Evolutionary conservation across 2,888 invertebrate genomes (phyloP).

Genomic region (Ichneumoninae sp.): DNA sequence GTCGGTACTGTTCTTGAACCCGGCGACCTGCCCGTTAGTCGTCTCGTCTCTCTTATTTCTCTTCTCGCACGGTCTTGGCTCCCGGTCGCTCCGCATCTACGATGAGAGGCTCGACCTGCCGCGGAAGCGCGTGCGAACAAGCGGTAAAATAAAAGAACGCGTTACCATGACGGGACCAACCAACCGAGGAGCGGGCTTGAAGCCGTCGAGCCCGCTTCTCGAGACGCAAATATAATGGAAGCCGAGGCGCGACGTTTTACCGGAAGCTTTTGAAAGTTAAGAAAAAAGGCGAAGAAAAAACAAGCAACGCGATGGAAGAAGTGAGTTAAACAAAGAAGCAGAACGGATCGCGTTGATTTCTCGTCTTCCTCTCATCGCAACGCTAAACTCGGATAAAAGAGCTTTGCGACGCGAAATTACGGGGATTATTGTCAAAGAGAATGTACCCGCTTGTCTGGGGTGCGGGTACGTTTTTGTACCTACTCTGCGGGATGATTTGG

Average conservation of each 20-base stretch:
- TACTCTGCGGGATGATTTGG: neutral
- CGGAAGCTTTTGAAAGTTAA: constrained; percentile 63
- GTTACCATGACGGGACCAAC: constrained; percentile 54
- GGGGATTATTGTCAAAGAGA: constrained; percentile 65
- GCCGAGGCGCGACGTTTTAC: constrained; percentile 61
- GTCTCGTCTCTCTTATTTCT: constrained; percentile 21
- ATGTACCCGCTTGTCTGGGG: constrained; percentile 53
- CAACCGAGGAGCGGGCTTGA: constrained; percentile 53
- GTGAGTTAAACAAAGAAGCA: constrained; percentile 48
- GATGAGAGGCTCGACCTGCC: constrained; percentile 26
- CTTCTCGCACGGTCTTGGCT: constrained; percentile 6
- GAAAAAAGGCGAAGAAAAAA: constrained; percentile 18
- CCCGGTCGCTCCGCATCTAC: constrained; percentile 37
- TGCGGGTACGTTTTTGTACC: constrained; percentile 1
- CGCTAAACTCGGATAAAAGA: constrained; percentile 62
- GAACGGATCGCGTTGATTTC: constrained; percentile 59
- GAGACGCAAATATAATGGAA: constrained; percentile 73
- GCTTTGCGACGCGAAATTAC: constrained; percentile 59
- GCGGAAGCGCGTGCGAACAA: constrained; percentile 46
- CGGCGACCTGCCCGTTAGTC: constrained; percentile 64
- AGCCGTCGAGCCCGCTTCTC: constrained; percentile 59
- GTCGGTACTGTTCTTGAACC: constrained; percentile 73
- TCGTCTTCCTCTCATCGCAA: constrained; percentile 58
- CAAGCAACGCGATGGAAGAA: constrained; percentile 41
- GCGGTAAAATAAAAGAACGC: constrained; percentile 42